Conservation (phyloP, 2,888 invertebrate species). For the Panzeria rudis region DNA sequence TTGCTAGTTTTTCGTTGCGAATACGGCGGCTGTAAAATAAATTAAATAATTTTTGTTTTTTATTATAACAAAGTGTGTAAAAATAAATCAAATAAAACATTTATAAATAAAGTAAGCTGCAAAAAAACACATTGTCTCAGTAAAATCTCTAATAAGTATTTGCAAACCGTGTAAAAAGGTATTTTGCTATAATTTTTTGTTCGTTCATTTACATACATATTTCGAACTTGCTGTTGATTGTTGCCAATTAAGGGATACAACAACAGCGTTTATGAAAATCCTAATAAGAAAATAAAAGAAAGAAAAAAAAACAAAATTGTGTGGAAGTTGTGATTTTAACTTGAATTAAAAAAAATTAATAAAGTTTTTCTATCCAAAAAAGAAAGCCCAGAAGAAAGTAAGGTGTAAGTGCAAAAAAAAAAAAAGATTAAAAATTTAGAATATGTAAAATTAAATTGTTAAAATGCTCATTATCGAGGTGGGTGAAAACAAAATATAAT, state of each 20-base stretch:
- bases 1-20: slow-evolving; percentile 64
- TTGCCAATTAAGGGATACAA: slow-evolving; percentile 56
- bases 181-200: slow-evolving; percentile 27
- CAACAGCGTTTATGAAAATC: slow-evolving; percentile 11
- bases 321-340: background rate
- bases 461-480: slow-evolving; percentile 15
- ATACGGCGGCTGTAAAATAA: slow-evolving; percentile 43
- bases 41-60: slow-evolving; percentile 39
- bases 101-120: slow-evolving; percentile 20
- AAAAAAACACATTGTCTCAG: background rate
- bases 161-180: background rate
- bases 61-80: slow-evolving; percentile 37
- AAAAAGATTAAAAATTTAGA: slow-evolving; percentile 23
- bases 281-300: slow-evolving; percentile 13
- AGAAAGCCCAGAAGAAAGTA: slow-evolving; percentile 1
- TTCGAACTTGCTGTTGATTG: slow-evolving; percentile 60
- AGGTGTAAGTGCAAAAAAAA: slow-evolving; percentile 28
- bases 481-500: slow-evolving; percentile 22
- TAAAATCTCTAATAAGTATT: background rate
- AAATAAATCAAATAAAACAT: slow-evolving; percentile 30
- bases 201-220: slow-evolving; percentile 17
- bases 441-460: slow-evolving; percentile 23
- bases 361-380: background rate
- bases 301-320: slow-evolving; percentile 1
- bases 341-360: slow-evolving; percentile 23